phyloP scores from a whole-genome alignment of 2,113 vertebrate species.

The Orientallactaga bullata region DNA sequence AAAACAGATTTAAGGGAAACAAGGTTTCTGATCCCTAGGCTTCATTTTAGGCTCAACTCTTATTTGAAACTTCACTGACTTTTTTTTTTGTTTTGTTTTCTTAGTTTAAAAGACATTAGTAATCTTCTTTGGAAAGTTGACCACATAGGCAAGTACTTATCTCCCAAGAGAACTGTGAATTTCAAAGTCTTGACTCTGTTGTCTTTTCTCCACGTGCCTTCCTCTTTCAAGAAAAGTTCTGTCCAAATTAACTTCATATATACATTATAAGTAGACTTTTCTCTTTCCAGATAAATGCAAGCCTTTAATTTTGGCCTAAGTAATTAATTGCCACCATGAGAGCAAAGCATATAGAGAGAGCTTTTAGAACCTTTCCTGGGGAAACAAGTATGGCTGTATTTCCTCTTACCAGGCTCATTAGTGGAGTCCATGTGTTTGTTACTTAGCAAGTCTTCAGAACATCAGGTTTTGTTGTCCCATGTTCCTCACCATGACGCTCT shows the following conservation, averaged over 20 bases:
- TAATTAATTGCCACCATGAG: neutral
- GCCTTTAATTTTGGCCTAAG: neutral
- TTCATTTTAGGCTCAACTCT: neutral
- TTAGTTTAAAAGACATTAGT: constrained; percentile 42
- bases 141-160: constrained; percentile 16
- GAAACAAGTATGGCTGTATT: neutral
- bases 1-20: neutral
- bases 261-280: neutral
- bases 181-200: neutral
- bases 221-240: constrained; percentile 49
- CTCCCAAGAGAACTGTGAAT: constrained; percentile 21
- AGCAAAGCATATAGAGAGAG: neutral
- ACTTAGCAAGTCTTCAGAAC: neutral
- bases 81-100: neutral
- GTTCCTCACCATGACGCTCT: constrained; percentile 77
- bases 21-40: neutral
- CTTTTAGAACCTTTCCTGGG: constrained; percentile 34
- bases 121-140: neutral
- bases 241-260: neutral
- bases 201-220: neutral
- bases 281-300: constrained; percentile 22
- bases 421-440: constrained; percentile 43
- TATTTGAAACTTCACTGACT: neutral
- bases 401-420: neutral
- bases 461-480: constrained; percentile 59